phyloP scores from a whole-genome alignment of 2,113 vertebrate species.

The Oryctolagus cuniculus region mOryCun1.1 NC_091432.1:177465001-177465500 shows the following conservation, averaged over 20 bases:
- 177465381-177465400: constrained; percentile 24
- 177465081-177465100: neutral
- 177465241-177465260: neutral
- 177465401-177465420: neutral
- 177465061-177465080: neutral
- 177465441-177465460: neutral
- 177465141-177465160: neutral
- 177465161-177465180: neutral
- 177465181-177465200: neutral
- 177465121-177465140: neutral
- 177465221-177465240: neutral
- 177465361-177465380: constrained; percentile 6
- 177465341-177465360: neutral
- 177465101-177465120: neutral
- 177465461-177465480: constrained; percentile 8
- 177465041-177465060: neutral
- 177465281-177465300: constrained; percentile 1
- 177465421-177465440: neutral
- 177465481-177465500: neutral
- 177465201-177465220: constrained; percentile 7
- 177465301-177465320: neutral
- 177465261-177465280: neutral
- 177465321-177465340: constrained; percentile 51
- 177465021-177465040: neutral
- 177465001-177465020: no score